Evolutionary conservation across 2,113 vertebrate species (phyloP).

Genomic region (Oreochromis tanganicae): DNA sequence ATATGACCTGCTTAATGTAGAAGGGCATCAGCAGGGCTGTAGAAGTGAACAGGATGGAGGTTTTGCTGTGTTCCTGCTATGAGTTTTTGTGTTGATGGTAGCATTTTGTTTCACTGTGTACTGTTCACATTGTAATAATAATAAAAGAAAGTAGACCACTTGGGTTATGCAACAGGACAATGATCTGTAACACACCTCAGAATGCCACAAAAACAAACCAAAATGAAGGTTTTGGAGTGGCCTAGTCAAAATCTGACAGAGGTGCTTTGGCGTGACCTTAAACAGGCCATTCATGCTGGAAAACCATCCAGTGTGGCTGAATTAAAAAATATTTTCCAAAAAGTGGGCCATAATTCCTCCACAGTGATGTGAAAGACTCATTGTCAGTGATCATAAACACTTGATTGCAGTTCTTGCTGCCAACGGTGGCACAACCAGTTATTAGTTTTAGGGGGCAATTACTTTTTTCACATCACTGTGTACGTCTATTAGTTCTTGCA

Average conservation of each 20-base stretch:
- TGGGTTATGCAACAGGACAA: not conserved
- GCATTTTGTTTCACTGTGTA: not conserved
- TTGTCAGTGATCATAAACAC: not conserved
- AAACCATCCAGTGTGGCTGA: not conserved
- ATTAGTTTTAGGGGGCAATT: not conserved
- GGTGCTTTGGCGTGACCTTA: not conserved
- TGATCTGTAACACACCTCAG: not conserved
- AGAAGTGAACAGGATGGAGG: not conserved
- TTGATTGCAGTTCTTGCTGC: not conserved
- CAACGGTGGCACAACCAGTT: not conserved
- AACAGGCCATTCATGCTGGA: not conserved
- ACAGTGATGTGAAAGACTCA: not conserved
- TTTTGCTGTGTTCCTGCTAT: not conserved
- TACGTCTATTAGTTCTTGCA: not conserved
- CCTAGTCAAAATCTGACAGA: not conserved
- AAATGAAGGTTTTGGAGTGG: not conserved
- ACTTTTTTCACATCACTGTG: not conserved
- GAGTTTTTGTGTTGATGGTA: not conserved
- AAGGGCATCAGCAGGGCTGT: not conserved
- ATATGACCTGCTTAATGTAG: not conserved
- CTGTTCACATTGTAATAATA: fast-evolving
- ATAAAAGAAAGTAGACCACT: not conserved
- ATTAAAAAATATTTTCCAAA: fast-evolving
- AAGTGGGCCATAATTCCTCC: not conserved
- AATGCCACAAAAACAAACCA: not conserved